Percentiles rank a stretch among this genome's conserved stretches.
phyloP scores from a whole-genome alignment of 2,797 vertebrate genomes.

The Argyrosomus regius region DNA sequence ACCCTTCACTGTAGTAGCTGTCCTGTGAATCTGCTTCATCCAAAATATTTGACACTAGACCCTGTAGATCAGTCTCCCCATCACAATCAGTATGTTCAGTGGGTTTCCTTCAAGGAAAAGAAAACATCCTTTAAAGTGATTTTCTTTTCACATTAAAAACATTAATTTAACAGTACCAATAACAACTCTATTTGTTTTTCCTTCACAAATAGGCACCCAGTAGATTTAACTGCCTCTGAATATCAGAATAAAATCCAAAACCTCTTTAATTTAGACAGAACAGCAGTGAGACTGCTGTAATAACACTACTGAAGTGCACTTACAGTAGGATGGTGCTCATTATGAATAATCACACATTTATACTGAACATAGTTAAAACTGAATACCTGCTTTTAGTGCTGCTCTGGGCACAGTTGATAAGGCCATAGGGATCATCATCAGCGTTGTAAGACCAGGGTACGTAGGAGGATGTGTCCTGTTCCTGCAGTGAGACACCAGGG shows the following conservation, averaged over 20 bases:
- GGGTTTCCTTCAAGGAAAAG: slow-evolving; percentile 83
- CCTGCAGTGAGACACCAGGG: slow-evolving; percentile 73
- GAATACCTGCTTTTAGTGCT: slow-evolving; percentile 86
- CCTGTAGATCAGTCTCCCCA: slow-evolving; percentile 92
- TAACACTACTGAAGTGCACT: neutral
- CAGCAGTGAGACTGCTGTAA: neutral
- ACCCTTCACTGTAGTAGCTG: slow-evolving; percentile 89
- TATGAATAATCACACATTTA: slow-evolving; percentile 7
- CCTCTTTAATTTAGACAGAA: neutral
- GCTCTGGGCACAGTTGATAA: slow-evolving; percentile 79
- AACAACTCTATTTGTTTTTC: neutral
- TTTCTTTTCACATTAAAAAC: neutral
- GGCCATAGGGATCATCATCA: slow-evolving; percentile 85
- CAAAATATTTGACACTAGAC: slow-evolving; percentile 94
- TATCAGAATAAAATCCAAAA: neutral
- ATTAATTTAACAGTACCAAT: neutral
- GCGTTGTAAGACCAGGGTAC: slow-evolving; percentile 84
- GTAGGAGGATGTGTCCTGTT: slow-evolving; percentile 72
- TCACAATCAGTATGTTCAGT: slow-evolving; percentile 87
- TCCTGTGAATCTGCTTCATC: slow-evolving; percentile 91
- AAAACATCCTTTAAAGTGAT: neutral
- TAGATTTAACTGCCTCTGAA: neutral
- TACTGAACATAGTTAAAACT: neutral
- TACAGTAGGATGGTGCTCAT: neutral
- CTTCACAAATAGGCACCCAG: neutral